Base-by-base conservation (phyloP, 2,888 invertebrate genomes). In the Ectemnius continuus region DNA sequence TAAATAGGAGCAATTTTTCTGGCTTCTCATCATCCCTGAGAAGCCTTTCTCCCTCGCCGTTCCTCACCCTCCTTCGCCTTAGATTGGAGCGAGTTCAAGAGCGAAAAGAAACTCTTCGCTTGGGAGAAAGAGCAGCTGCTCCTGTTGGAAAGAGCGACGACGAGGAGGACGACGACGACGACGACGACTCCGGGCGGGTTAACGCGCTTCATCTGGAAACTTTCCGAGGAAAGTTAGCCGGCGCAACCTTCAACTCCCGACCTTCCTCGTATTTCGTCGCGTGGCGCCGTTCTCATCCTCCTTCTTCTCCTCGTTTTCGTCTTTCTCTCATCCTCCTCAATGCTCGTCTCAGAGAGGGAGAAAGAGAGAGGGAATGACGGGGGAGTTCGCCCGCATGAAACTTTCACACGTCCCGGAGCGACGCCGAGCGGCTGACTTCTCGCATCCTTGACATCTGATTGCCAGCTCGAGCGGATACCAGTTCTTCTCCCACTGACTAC, bases 131-230 rank as follows among this genome's bases (percentile, higher is more conserved):
- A 36, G 36, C 36, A 36, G 36, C 36, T 16, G 60, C 36, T n/a
- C n/a, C n/a, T 14, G 4, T 4, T 2, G 16, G 48, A 63, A 36
- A 66, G 57, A 61, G 28, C 0, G 23, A 3, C 28, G 57, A 65
- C 47, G 56, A 52, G 52, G 65, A 36, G 4, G 60, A 20, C 6
- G 36, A 8, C 5, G 36, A 8, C 36, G 36, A 11, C 8, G 23
- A 36, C 36, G 36, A 36, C 23, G 52, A 47, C 13, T 14, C 1
- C 28, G 36, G 2, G 47, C 18, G 62, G 72, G 75, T 71, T 75
- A 75, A 69, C 63, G 48, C 45, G 65, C 61, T 73, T 73, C 47
- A 47, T 65, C 26, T 26, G 63, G n/a, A 61, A 69, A 66, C 63
- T 67, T 61, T 72, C 46, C 58, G 16, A 6, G 59, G 60, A 64